Evolutionary conservation across 2,888 invertebrate genomes (phyloP).

Genomic region (Sicus ferrugineus): DNA sequence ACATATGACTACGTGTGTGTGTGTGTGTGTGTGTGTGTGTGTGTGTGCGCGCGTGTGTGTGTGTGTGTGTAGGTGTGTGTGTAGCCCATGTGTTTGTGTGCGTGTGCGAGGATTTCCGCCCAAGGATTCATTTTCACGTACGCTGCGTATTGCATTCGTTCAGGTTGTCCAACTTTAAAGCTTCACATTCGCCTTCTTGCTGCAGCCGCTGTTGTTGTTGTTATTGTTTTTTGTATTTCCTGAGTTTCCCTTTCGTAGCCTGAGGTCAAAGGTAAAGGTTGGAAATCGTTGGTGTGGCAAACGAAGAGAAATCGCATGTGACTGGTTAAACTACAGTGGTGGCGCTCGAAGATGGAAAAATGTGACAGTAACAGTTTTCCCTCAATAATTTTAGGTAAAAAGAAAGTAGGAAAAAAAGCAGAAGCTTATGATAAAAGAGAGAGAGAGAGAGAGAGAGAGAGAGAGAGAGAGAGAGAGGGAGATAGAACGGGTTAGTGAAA

Average conservation of each 20-base stretch:
- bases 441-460: too few relatives aligned
- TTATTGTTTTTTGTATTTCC: background rate
- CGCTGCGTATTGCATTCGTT: conserved; percentile 18
- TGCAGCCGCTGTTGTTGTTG: conserved; percentile 5
- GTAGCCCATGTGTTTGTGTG: conserved; percentile 10
- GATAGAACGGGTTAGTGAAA: background rate
- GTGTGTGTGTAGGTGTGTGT: background rate
- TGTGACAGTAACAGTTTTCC: too few relatives aligned
- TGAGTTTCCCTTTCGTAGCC: conserved; percentile 23
- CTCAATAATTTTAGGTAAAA: too few relatives aligned
- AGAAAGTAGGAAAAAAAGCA: too few relatives aligned
- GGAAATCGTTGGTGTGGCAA: conserved; percentile 12
- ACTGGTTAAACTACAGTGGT: conserved; percentile 10
- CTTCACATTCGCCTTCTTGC: conserved; percentile 5
- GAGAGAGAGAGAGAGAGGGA: background rate
- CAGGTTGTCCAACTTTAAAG: conserved; percentile 19
- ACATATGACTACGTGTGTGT: background rate
- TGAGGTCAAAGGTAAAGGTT: conserved; percentile 17
- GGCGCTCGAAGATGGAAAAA: background rate
- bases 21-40: background rate
- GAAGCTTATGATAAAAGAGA: too few relatives aligned
- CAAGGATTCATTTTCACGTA: conserved; percentile 39
- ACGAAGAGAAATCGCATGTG: background rate
- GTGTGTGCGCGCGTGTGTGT: background rate
- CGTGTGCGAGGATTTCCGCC: conserved; percentile 33